Evolutionary conservation across 37 sponge, comb jelly and placozoan species (phyloP).

Genomic region (Spongia lamella): DNA sequence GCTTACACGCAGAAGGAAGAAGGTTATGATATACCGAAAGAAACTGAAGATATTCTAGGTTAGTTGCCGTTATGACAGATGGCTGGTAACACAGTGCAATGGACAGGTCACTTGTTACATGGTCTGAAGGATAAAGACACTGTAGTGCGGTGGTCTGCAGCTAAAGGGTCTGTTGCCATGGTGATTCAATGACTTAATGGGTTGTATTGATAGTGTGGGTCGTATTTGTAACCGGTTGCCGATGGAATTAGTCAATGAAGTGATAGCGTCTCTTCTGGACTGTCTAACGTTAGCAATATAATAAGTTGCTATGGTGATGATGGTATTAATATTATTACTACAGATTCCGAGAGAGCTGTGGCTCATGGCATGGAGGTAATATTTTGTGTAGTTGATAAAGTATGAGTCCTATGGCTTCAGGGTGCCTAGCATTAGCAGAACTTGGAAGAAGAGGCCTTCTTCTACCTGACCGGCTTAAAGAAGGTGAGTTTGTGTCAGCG

Average conservation of each 20-base stretch:
- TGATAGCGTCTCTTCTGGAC: constrained; percentile 71
- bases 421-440: constrained; percentile 95
- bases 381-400: neutral
- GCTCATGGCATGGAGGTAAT: constrained; percentile 82
- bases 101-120: constrained; percentile 49
- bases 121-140: constrained; percentile 94
- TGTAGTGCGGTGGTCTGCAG: constrained; percentile 97
- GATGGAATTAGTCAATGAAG: constrained; percentile 77
- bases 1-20: constrained; percentile 4
- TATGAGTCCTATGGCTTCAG: constrained; percentile 3
- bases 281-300: constrained; percentile 68
- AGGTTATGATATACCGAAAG: constrained; percentile 39
- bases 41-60: constrained; percentile 59
- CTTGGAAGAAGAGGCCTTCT: constrained; percentile 95
- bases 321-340: neutral
- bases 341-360: constrained; percentile 45
- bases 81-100: constrained; percentile 31
- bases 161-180: constrained; percentile 79
- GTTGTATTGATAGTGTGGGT: constrained; percentile 59
- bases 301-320: no score
- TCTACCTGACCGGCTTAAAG: constrained; percentile 74
- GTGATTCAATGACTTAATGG: neutral
- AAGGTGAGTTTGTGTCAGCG: constrained; percentile 71
- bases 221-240: constrained; percentile 80
- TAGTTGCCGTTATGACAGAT: neutral